Base-by-base conservation (phyloP, 37 sponge, comb jelly and placozoan species). In the Haliclona indistincta region DNA sequence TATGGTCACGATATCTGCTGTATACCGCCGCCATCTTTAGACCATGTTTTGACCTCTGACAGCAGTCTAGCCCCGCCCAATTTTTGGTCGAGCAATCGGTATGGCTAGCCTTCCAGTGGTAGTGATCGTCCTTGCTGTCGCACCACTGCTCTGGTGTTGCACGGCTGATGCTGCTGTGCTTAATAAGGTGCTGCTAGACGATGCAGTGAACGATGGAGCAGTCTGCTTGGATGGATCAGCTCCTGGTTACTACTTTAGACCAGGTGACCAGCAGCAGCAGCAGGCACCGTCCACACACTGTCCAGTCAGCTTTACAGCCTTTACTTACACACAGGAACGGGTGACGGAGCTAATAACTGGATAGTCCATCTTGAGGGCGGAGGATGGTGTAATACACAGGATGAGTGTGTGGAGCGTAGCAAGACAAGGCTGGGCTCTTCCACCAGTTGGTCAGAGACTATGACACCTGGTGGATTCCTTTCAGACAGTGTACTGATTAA, bases 221-320 rank as follows among this genome's bases (percentile, higher is more conserved):
- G 83, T 93, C 17, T 93, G 94, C 43, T 75, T 93, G 55, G 94
- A 93, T 71, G 94, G 94, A 17, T 73, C 86, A 36, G 65, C 94
- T n/a, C 69, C 89, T 37, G 89, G 94, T 54, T 88, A 81, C 43
- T 93, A 85, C 75, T 42, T 68, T 25, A 39, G 85, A 22, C 22
- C 26, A 53, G 37, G 38, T 7, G 56, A 67, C 15, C 43, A 25
- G 6, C 60, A 47, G 10, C 13, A 17, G 32, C 11, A 61, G 6
- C 10, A 13, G 23, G 19, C n/a, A n/a, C n/a, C n/a, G n/a, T n/a
- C n/a, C n/a, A n/a, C n/a, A n/a, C n/a, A n/a, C n/a, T n/a, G n/a
- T n/a, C n/a, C n/a, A n/a, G n/a, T n/a, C n/a, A n/a, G n/a, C n/a
- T n/a, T n/a, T 7, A 11, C 7, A 7, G 11, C 8, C 7, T 47